Evolutionary conservation across 2,113 vertebrate species (phyloP).

Genomic region (Erythrocebus patas): DNA sequence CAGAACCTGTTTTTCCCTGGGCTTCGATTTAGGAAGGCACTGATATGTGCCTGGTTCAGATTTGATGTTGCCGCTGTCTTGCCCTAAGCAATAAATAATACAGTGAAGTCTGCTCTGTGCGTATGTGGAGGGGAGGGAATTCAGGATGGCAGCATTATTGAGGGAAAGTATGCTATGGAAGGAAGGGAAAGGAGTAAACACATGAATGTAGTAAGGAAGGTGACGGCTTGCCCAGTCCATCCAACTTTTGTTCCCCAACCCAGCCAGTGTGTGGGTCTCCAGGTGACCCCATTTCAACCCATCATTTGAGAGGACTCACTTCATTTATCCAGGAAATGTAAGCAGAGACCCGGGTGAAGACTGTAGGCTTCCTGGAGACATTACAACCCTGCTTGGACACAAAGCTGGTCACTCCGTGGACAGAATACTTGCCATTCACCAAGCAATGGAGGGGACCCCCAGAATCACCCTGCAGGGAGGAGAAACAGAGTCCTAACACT

Average conservation of each 20-base stretch:
- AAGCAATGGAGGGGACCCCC: constrained; percentile 92
- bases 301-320: constrained; percentile 77
- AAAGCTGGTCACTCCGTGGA: constrained; percentile 93
- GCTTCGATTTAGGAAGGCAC: not conserved
- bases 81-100: not conserved
- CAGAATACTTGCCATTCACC: constrained; percentile 84
- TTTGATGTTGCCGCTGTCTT: not conserved
- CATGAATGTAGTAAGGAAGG: not conserved
- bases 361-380: constrained; percentile 86
- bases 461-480: constrained; percentile 87
- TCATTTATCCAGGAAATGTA: constrained; percentile 89
- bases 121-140: not conserved
- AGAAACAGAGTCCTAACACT: not conserved
- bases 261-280: not conserved
- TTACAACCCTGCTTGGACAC: constrained; percentile 90
- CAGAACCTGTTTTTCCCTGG: not conserved
- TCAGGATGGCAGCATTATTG: not conserved
- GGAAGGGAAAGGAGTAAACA: not conserved
- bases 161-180: not conserved
- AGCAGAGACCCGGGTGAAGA: constrained; percentile 92
- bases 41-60: not conserved
- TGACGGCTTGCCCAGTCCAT: not conserved
- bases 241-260: not conserved
- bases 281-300: not conserved
- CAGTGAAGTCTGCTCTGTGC: not conserved